These are phyloP conservation scores for Heteromormyrus szaboi DNA, from an alignment of 2,797 vertebrate species.

Conservation along the genomic window DNA sequence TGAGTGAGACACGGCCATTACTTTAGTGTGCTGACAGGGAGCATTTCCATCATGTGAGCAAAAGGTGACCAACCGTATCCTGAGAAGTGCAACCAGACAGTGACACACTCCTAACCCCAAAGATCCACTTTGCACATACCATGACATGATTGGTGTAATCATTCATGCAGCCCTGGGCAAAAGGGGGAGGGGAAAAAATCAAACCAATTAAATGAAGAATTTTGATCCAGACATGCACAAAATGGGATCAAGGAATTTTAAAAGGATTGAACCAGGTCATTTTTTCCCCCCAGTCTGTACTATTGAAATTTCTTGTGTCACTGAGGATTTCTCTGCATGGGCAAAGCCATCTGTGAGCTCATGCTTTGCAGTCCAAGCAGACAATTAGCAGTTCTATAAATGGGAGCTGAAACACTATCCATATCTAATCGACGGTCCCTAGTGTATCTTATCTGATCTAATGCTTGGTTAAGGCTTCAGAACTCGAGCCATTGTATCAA, in stretches of 20 bases:
- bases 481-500: constrained; percentile 26
- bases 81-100: constrained; percentile 33
- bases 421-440: constrained; percentile 48
- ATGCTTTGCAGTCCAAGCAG: constrained; percentile 29
- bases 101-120: constrained; percentile 33
- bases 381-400: constrained; percentile 36
- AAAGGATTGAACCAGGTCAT: constrained; percentile 50
- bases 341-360: neutral
- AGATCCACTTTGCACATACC: constrained; percentile 43
- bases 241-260: constrained; percentile 31
- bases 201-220: constrained; percentile 43
- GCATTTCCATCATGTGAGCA: constrained; percentile 52
- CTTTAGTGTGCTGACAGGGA: constrained; percentile 48
- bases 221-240: constrained; percentile 37
- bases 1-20: constrained; percentile 46
- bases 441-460: constrained; percentile 49
- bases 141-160: constrained; percentile 71
- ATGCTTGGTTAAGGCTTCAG: constrained; percentile 41
- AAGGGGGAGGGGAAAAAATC: constrained; percentile 25
- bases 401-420: constrained; percentile 41
- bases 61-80: constrained; percentile 47
- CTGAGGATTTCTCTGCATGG: constrained; percentile 29
- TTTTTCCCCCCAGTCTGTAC: constrained; percentile 24
- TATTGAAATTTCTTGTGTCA: constrained; percentile 40
- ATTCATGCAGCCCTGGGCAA: constrained; percentile 32